Conservation (phyloP, 2,888 invertebrate species). For the Heliconius ethilla region DNA sequence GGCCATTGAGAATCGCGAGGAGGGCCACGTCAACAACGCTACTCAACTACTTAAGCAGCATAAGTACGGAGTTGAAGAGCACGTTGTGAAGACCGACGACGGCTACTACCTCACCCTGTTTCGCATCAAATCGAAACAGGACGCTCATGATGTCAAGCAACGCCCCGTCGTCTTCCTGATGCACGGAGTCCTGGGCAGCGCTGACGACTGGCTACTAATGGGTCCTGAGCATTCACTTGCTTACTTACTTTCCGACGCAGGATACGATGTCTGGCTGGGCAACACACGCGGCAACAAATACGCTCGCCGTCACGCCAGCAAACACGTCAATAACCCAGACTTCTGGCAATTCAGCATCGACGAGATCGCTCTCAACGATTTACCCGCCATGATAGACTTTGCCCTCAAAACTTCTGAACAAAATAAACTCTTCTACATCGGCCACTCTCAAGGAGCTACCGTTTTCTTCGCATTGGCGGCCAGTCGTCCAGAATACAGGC, state of each 20-base stretch:
- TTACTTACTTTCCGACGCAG: slow-evolving; percentile 67
- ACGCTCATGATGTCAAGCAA: slow-evolving; percentile 47
- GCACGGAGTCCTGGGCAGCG: slow-evolving; percentile 85
- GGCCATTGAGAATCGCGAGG: slow-evolving; percentile 51
- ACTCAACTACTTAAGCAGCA: slow-evolving; percentile 65
- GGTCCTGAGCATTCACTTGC: slow-evolving; percentile 80
- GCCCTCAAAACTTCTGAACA: slow-evolving; percentile 61
- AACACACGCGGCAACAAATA: slow-evolving; percentile 74
- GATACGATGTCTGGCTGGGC: slow-evolving; percentile 76
- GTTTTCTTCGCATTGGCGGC: slow-evolving; percentile 67
- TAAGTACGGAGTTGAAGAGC: slow-evolving; percentile 66
- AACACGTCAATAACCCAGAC: slow-evolving; percentile 62
- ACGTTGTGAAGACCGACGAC: slow-evolving; percentile 69
- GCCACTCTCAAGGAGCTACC: slow-evolving; percentile 67
- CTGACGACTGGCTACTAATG: slow-evolving; percentile 86
- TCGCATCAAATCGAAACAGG: slow-evolving; percentile 65
- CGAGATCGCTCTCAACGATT: slow-evolving; percentile 71
- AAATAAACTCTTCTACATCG: slow-evolving; percentile 68
- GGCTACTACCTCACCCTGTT: slow-evolving; percentile 73
- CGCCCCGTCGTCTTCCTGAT: slow-evolving; percentile 79
- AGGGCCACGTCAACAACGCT: slow-evolving; percentile 58
- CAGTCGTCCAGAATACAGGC: slow-evolving; percentile 64
- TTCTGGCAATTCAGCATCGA: slow-evolving; percentile 76
- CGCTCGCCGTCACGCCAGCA: slow-evolving; percentile 66
- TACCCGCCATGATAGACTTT: slow-evolving; percentile 75